phyloP scores from a whole-genome alignment of 2,888 invertebrate species.

The Drosophila picticornis region DNA sequence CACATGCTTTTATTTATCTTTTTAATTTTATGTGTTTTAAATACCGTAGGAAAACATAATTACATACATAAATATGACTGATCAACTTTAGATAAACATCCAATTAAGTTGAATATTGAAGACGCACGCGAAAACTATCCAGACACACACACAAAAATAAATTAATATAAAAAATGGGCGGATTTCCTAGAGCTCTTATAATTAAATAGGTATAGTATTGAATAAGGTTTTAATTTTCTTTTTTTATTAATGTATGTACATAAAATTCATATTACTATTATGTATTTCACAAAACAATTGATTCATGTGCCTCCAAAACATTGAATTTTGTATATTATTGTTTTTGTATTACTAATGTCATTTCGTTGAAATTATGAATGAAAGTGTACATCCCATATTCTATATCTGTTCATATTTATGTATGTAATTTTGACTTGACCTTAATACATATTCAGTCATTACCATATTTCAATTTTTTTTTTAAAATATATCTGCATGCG shows the following conservation, averaged over 20 bases:
- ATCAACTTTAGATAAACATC: background rate
- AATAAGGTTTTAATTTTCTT: background rate
- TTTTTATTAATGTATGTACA: background rate
- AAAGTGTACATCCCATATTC: background rate
- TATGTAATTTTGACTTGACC: conserved; percentile 11
- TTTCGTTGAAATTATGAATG: background rate
- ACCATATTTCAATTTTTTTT: background rate
- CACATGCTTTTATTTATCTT: background rate
- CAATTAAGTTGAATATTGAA: background rate
- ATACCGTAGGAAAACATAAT: background rate
- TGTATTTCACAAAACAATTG: background rate
- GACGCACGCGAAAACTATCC: background rate
- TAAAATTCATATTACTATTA: background rate
- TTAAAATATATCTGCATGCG: background rate
- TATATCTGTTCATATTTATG: conserved; percentile 22
- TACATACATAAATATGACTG: background rate
- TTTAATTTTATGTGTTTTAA: background rate
- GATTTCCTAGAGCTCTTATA: background rate
- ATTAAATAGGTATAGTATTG: background rate
- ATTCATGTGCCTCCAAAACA: background rate
- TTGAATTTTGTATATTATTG: background rate
- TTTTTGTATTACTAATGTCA: background rate
- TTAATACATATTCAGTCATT: conserved; percentile 22
- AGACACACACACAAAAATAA: background rate
- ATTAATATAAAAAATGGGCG: background rate